Conservation (phyloP, 2,888 invertebrate species). For the Aleiodes leptofemur region DNA sequence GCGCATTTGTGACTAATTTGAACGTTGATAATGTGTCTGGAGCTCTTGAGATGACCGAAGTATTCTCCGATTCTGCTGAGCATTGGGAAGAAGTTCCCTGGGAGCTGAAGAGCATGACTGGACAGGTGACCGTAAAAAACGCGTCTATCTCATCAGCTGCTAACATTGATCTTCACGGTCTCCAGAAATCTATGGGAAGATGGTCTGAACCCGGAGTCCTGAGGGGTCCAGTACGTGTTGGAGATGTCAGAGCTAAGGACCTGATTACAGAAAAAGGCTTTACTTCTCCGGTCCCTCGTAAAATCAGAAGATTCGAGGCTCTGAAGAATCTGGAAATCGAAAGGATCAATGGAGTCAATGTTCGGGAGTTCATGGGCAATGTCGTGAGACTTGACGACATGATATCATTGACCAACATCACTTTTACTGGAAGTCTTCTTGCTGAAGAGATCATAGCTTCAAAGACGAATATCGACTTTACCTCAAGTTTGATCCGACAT, state of each 20-base stretch:
- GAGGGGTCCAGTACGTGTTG: slow-evolving; percentile 53
- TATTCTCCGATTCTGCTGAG: slow-evolving; percentile 52
- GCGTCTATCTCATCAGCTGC: slow-evolving; percentile 33
- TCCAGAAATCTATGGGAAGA: slow-evolving; percentile 49
- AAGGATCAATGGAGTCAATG: slow-evolving; percentile 72
- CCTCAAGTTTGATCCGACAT: background rate
- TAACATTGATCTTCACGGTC: slow-evolving; percentile 46
- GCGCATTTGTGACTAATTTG: slow-evolving; percentile 56
- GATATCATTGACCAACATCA: slow-evolving; percentile 69
- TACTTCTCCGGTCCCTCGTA: slow-evolving; percentile 50
- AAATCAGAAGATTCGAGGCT: slow-evolving; percentile 64
- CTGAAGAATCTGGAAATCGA: slow-evolving; percentile 69
- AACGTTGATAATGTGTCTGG: slow-evolving; percentile 56
- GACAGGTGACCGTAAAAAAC: slow-evolving; percentile 50
- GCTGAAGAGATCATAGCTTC: slow-evolving; percentile 68
- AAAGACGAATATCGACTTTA: slow-evolving; percentile 73
- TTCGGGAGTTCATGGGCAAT: slow-evolving; percentile 69
- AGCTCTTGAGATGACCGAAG: slow-evolving; percentile 53
- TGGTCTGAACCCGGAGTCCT: slow-evolving; percentile 58
- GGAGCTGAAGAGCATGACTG: slow-evolving; percentile 53
- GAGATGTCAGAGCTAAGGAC: slow-evolving; percentile 50
- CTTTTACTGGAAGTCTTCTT: slow-evolving; percentile 68
- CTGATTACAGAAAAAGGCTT: slow-evolving; percentile 53
- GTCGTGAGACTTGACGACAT: slow-evolving; percentile 73
- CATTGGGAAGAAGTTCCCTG: slow-evolving; percentile 55